phyloP scores from a whole-genome alignment of 2,113 vertebrate genomes.

The Gymnorhina tibicen region DNA sequence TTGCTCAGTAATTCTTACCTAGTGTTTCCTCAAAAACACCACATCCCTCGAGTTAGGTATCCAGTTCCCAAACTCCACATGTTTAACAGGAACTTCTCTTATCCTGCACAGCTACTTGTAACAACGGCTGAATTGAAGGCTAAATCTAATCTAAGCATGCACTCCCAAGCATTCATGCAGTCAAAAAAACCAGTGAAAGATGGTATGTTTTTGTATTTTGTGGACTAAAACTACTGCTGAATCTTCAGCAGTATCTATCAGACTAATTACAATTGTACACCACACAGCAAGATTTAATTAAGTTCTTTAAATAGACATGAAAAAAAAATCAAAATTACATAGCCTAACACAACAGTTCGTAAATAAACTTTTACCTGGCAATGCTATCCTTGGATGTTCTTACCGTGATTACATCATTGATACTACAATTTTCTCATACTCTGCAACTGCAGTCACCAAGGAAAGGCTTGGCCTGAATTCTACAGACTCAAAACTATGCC shows the following conservation, averaged over 20 bases:
- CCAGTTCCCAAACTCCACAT: not conserved
- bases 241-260: too few relatives aligned
- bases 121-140: not conserved
- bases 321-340: not conserved
- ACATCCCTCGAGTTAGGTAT: not conserved
- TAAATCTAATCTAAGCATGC: not conserved
- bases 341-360: not conserved
- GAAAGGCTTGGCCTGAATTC: not conserved
- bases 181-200: not conserved
- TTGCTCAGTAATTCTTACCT: not conserved
- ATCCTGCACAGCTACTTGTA: not conserved
- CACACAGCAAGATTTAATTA: not conserved
- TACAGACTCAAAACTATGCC: not conserved
- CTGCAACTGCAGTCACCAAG: not conserved
- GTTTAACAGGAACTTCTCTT: not conserved
- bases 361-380: not conserved
- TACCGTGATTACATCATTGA: not conserved
- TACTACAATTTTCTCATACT: not conserved
- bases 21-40: not conserved
- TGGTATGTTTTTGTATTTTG: not conserved
- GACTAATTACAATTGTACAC: not conserved
- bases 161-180: not conserved
- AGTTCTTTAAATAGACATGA: fast-evolving
- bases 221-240: not conserved
- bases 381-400: not conserved